Base-by-base conservation (phyloP, 1,140 invertebrate genomes). In the Hypsibius dujardini region DNA sequence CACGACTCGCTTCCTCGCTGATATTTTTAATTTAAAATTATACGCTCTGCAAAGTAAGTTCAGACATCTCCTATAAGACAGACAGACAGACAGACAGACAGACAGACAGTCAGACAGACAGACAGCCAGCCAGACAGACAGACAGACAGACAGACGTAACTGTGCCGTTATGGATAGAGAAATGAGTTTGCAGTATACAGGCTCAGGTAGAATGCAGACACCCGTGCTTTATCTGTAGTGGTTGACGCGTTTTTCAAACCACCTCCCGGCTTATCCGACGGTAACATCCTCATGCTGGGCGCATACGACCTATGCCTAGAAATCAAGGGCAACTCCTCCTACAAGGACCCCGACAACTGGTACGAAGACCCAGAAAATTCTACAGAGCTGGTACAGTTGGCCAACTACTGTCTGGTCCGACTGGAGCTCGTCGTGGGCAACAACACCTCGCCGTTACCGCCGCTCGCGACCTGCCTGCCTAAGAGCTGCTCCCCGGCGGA, bases 321-420 rank as follows among this genome's bases (percentile, higher is more conserved):
- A 14, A 42, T 42, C 7, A 7, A 42, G 62, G 7, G 50, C 50
- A 56, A 56, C 50, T 7, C n/a, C 7, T 7, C 50, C 7, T 56
- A 56, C n/a, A 56, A 7, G 7, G n/a, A 7, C n/a, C n/a, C n/a
- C n/a, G n/a, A n/a, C n/a, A n/a, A n/a, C n/a, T n/a, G n/a, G n/a
- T n/a, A n/a, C 50, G n/a, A 56, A 56, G 50, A 56, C 7, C 7
- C 7, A 67, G 42, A 67, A 67, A 3, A 67, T 12, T 14, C 7
- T 42, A 14, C 42, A 14, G 62, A 7, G 7, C n/a, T 56, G n/a
- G 50, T 56, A 56, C 50, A 7, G 7, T 12, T 42, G 7, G 62
- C 62, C 12, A 67, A 67, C 7, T 67, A 67, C 42, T 67, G 62
- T 42, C 7, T 67, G 62, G 62, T 67, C 62, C 62, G 62, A 3